A percentile compares a stretch with the other conserved stretches of the same genome.
phyloP scores from a whole-genome alignment of 2,113 vertebrate species.

The Phainopepla nitens region DNA sequence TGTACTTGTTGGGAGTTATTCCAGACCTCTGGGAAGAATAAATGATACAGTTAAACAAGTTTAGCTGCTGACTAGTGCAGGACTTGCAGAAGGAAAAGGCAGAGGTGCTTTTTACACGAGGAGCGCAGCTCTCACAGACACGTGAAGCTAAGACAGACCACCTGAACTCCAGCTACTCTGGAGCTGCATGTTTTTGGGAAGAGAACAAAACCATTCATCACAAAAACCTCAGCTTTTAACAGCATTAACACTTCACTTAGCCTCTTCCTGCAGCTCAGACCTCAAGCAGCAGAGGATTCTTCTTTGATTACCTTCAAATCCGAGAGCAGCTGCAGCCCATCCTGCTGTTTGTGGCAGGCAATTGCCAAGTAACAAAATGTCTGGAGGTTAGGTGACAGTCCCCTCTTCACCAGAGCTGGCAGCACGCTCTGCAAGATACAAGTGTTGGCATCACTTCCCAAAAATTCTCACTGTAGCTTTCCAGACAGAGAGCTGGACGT shows the following conservation, averaged over 20 bases:
- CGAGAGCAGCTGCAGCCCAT: slow-evolving; percentile 84
- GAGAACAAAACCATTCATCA: background rate
- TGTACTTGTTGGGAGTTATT: slow-evolving; percentile 80
- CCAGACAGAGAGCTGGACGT: background rate
- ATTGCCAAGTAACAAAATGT: slow-evolving; percentile 88
- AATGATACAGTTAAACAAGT: background rate
- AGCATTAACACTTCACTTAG: background rate
- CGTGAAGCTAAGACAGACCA: background rate
- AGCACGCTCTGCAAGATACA: slow-evolving; percentile 75
- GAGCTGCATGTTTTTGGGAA: background rate
- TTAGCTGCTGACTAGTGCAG: background rate
- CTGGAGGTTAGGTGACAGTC: slow-evolving; percentile 75
- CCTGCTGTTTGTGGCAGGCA: slow-evolving; percentile 73
- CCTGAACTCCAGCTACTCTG: background rate
- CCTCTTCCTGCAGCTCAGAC: background rate
- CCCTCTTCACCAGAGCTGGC: slow-evolving; percentile 75
- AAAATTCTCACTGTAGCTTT: background rate
- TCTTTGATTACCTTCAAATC: slow-evolving; percentile 85
- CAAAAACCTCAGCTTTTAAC: background rate
- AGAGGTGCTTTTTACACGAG: background rate
- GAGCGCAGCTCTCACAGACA: background rate
- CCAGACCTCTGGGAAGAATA: slow-evolving; percentile 75
- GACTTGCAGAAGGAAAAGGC: background rate
- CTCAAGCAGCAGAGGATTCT: background rate
- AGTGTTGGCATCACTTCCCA: background rate